Evolutionary conservation across 2,888 invertebrate genomes (phyloP).

Genomic region (Napeogenes sylphis): DNA sequence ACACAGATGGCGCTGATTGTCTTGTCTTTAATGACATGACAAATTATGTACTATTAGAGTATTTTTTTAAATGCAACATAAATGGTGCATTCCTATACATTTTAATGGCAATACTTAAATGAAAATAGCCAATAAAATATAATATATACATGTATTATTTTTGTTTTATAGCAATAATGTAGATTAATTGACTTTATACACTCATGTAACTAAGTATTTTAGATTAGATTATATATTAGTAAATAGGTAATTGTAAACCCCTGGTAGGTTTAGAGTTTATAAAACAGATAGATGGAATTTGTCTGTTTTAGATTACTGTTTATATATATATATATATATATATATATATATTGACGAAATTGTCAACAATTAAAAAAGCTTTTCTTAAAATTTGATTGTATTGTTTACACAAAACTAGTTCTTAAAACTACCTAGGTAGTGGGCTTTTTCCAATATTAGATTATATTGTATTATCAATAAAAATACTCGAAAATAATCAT

Average conservation of each 20-base stretch:
- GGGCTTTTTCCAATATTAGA: neutral
- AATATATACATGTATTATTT: neutral
- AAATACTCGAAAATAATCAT: neutral
- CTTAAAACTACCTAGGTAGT: neutral
- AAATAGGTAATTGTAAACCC: no score
- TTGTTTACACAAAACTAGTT: neutral
- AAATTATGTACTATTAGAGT: neutral
- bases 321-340: no score
- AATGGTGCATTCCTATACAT: neutral
- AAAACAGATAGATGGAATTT: no score
- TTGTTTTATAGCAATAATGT: slow-evolving; percentile 1
- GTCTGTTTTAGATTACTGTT: no score
- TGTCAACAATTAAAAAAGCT: no score
- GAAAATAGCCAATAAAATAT: neutral
- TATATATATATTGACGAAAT: no score
- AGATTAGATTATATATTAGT: neutral
- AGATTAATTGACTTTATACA: neutral
- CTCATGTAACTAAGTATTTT: neutral
- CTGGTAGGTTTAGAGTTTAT: no score
- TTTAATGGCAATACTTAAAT: neutral
- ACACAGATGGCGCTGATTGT: no score
- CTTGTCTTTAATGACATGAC: no score
- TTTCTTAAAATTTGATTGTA: no score
- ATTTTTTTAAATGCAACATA: neutral
- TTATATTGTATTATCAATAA: neutral